These are phyloP conservation scores for Trematomus loennbergii DNA, from an alignment of 2,113 vertebrate genomes.

Conservation along the genomic window DNA sequence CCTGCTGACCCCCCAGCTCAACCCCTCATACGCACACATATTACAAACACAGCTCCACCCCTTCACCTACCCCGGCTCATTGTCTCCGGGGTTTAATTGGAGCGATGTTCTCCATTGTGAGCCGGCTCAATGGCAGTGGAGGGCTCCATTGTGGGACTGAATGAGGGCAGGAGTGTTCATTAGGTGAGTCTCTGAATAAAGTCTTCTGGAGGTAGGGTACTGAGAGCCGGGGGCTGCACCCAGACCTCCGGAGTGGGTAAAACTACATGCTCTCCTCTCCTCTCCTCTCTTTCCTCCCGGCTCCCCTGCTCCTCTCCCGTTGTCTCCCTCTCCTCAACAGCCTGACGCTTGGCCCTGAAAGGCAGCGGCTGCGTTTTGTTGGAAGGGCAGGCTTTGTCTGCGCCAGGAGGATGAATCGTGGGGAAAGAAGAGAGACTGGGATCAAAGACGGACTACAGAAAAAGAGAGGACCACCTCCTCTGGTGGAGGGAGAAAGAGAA, in stretches of 20 bases:
- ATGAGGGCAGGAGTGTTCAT: conserved; percentile 89
- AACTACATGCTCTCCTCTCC: conserved; percentile 70
- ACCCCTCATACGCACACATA: conserved; percentile 76
- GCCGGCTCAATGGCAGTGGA: conserved; percentile 83
- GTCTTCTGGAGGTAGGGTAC: conserved; percentile 78
- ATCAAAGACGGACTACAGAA: conserved; percentile 74
- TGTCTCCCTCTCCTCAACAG: conserved; percentile 73
- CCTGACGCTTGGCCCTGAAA: conserved; percentile 86
- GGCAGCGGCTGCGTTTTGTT: conserved; percentile 81
- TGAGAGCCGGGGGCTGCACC: conserved; percentile 64
- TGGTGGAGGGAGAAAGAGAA: conserved; percentile 66
- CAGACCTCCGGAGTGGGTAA: conserved; percentile 80
- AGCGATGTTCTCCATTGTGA: conserved; percentile 86
- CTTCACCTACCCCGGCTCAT: conserved; percentile 78
- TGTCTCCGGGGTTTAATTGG: conserved; percentile 88
- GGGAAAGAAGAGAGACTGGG: conserved; percentile 64
- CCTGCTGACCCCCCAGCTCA: conserved; percentile 79
- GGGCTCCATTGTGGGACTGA: conserved; percentile 85
- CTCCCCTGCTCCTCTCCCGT: conserved; percentile 67
- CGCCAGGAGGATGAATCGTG: conserved; percentile 70
- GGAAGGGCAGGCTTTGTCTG: conserved; percentile 75
- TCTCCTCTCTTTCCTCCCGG: conserved; percentile 55
- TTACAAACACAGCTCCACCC: conserved; percentile 79
- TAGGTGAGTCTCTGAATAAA: conserved; percentile 87
- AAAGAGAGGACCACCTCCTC: conserved; percentile 70